Percentiles rank a stretch among this genome's conserved stretches.
These are phyloP conservation scores for Euwallacea similis DNA, from an alignment of 1,140 invertebrate genomes.

Conservation along the genomic window DNA sequence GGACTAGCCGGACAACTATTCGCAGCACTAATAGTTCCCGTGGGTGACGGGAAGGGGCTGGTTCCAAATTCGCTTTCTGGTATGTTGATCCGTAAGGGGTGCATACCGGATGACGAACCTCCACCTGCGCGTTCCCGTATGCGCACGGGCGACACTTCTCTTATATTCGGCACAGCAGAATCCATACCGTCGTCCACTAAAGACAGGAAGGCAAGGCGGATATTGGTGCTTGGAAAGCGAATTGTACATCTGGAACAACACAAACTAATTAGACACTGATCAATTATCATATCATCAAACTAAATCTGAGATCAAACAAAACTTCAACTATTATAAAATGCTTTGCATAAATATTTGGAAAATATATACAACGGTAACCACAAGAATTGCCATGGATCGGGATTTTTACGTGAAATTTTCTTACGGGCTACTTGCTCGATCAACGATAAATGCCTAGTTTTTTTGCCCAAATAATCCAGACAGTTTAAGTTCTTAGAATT, in stretches of 20 bases:
- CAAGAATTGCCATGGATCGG: too few species aligned
- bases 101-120: slow-evolving; percentile 56
- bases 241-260: slow-evolving; percentile 80
- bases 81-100: slow-evolving; percentile 85
- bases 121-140: slow-evolving; percentile 51
- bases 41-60: slow-evolving; percentile 90
- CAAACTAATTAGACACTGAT: too few species aligned
- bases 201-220: slow-evolving; percentile 91
- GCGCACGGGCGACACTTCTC: slow-evolving; percentile 53
- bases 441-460: too few species aligned
- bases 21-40: slow-evolving; percentile 84
- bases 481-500: too few species aligned
- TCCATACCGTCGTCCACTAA: slow-evolving; percentile 71
- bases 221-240: slow-evolving; percentile 96
- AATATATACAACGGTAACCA: too few species aligned
- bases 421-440: too few species aligned
- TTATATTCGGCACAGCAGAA: slow-evolving; percentile 46
- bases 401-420: too few species aligned
- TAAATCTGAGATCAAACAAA: too few species aligned
- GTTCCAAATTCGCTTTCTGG: slow-evolving; percentile 77
- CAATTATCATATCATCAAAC: too few species aligned
- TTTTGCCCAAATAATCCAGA: too few species aligned
- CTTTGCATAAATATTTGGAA: too few species aligned
- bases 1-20: slow-evolving; percentile 98
- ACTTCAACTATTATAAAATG: too few species aligned